Conservation (phyloP, 2,797 vertebrate species). For the Manis pentadactyla region DNA sequence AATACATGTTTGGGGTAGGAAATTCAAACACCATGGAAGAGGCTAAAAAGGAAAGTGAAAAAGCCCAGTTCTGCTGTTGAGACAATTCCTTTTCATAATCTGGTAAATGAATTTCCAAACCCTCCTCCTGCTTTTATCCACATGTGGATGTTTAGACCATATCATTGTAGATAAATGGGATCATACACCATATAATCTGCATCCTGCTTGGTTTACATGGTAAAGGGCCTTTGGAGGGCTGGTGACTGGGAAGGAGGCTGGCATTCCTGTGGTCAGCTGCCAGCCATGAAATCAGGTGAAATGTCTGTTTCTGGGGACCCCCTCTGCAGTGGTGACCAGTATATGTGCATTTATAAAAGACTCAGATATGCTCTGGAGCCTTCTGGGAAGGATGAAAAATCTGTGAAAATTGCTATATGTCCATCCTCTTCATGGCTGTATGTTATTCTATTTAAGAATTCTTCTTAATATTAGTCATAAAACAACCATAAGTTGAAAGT, state of each 20-base stretch:
- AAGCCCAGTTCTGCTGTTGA: not conserved
- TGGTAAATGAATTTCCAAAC: not conserved
- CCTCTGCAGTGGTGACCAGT: not conserved
- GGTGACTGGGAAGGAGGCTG: not conserved
- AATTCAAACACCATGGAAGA: not conserved
- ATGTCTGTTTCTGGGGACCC: not conserved
- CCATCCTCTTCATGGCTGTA: not conserved
- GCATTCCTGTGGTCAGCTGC: not conserved
- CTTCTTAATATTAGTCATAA: not conserved
- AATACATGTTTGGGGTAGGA: not conserved
- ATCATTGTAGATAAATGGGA: not conserved
- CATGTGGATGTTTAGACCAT: not conserved
- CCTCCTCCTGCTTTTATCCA: not conserved
- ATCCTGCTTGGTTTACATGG: not conserved
- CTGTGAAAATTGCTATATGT: not conserved
- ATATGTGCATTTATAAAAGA: fast-evolving
- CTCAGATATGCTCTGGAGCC: not conserved
- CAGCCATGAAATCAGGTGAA: not conserved
- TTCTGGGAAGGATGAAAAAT: not conserved
- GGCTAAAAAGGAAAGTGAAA: not conserved
- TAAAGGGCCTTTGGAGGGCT: not conserved
- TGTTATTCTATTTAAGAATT: conserved; percentile 1
- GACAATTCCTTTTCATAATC: not conserved
- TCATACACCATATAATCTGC: not conserved
- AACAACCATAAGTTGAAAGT: not conserved